Evolutionary conservation across 2,797 vertebrate genomes (phyloP), one percentile per base, ranked within the genome.

Genomic region (Coreius guichenoti): DNA sequence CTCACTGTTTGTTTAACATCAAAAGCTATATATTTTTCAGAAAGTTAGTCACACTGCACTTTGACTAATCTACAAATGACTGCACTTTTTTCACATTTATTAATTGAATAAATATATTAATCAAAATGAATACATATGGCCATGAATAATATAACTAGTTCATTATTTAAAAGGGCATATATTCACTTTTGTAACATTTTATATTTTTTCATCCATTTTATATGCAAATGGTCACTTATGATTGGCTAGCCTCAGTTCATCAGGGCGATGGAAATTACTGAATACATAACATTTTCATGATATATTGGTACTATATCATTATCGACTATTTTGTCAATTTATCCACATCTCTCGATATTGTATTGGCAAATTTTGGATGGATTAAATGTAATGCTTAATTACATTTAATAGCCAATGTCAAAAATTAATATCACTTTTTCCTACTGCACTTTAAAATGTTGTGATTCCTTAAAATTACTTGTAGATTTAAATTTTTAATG

Each of bases 1-100:
- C 9, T 78, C 26, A 21, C 39, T 31, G n/a, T 47, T 79, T 21
- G 77, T 65, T 79, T 65, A 65, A 47, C n/a, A 65, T 65, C 39
- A 79, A 79, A 31, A 65, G 47, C 9, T 14, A 39, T 2, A 39
- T 2, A 61, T 77, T 77, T 76, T 76, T 76, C 31, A n/a, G 31
- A 76, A 51, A 36, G 31, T 13, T 56, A 36, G 51, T 76, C 31
- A 36, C 19, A n/a, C 51, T 31, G 4, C 17, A 51, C 26, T 12
- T 31, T 74, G 26, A 14, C 19, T 23, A 4, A 5, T 58, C 7
- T 39, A 26, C 21, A 77, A 56, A 77, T 26, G 13, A 39, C 29
- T 54, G 6, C 73, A 49, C 45, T 72, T 39, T 70, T 72, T 8
- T 9, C 33, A 39, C 67, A 69, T 39, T 39, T 69, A 5, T 68